These are phyloP conservation scores for Oxytorus armatus DNA, from an alignment of 2,888 invertebrate genomes.

Conservation along the genomic window DNA sequence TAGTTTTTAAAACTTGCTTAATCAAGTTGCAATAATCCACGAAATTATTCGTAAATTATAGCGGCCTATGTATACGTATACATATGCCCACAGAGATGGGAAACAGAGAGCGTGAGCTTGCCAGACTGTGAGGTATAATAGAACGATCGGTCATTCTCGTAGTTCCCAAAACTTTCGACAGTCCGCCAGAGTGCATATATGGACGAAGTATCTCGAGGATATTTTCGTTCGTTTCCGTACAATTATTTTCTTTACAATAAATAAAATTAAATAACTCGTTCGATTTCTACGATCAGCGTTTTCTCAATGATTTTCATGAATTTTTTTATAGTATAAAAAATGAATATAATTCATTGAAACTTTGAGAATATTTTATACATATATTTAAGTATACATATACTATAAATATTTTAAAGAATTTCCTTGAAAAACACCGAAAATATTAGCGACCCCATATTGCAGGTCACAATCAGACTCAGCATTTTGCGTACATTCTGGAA, in stretches of 20 bases:
- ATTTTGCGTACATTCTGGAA: too few species aligned
- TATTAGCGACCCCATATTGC: too few species aligned
- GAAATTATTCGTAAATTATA: conserved; percentile 17
- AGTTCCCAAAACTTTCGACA: conserved; percentile 33
- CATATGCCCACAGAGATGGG: not conserved
- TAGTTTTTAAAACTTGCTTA: conserved; percentile 23
- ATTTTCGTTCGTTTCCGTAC: not conserved
- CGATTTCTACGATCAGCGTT: too few species aligned
- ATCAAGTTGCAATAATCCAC: conserved; percentile 35
- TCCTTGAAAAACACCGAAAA: too few species aligned
- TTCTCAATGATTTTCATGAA: too few species aligned
- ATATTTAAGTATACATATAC: too few species aligned
- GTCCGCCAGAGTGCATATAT: not conserved
- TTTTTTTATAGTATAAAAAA: too few species aligned
- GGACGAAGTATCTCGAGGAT: not conserved
- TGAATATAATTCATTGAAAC: too few species aligned
- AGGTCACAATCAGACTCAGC: too few species aligned
- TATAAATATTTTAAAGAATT: too few species aligned
- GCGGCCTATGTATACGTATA: not conserved
- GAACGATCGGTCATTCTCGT: conserved; percentile 44
- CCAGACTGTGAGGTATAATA: conserved; percentile 14
- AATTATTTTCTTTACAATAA: not conserved
- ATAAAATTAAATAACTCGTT: too few species aligned
- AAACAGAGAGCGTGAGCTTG: not conserved
- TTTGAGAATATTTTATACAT: too few species aligned